Evolutionary conservation across 2,888 invertebrate species (phyloP), one percentile per base, ranked within the genome.

Genomic region (Coleophora flavipennella): DNA sequence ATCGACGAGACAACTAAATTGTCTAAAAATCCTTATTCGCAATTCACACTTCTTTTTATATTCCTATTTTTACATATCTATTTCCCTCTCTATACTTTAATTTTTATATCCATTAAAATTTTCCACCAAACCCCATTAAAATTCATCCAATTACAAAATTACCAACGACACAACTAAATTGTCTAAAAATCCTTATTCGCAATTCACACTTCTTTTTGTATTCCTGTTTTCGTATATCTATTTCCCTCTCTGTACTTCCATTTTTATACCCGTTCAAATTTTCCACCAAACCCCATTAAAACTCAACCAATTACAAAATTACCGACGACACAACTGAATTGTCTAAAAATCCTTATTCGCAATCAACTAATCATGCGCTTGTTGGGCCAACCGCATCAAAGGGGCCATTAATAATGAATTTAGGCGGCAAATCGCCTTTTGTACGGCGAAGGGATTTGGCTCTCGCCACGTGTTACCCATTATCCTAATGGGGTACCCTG

Each of bases 341-440:
- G 44, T 48, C 51, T 51, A 63, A 67, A 75, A 79, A 77, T 73
- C 72, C 57, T 35, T 20, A 55, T 48, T 53, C 43, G 56, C 66
- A 75, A 72, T 77, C 72, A 71, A 67, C 66, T 68, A 75, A 80
- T 80, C 77, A 76, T 67, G 62, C 61, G 52, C 59, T 67, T 60
- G 64, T 64, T 63, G 67, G 45, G 44, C 58, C 59, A 53, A 62
- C 72, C 69, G 58, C 65, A 69, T 70, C 68, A 76, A 75, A 73
- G 69, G 62, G 69, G 55, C 60, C 73, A 79, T 83, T 80, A 77
- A 83, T 80, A 75, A 80, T 80, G 68, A 73, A 83, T 80, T 79
- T 70, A 75, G 77, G 67, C 58, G 67, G 66, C 70, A 80, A 81
- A 83, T 79, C 78, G 76, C 62, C 73, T 80, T 78, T 76, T 72